A percentile compares a stretch with the other conserved stretches of the same genome.
These are phyloP conservation scores for Diplosoma virens DNA, from an alignment of 23 tunicate species.

Conservation along the genomic window DNA sequence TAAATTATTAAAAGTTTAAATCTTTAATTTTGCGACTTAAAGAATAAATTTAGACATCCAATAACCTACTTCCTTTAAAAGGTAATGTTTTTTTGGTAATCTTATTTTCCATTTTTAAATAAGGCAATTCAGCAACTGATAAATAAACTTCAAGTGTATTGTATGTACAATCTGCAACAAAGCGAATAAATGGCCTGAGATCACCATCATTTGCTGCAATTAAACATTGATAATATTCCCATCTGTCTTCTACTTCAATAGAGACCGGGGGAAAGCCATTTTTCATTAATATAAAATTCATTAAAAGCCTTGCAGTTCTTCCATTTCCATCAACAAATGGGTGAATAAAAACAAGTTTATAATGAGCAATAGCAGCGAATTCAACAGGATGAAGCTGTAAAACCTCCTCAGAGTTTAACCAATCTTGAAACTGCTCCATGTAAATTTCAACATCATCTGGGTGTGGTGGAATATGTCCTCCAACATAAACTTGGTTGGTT, in stretches of 20 bases:
- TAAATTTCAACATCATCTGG: conserved; percentile 66
- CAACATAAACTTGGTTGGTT: conserved; percentile 84
- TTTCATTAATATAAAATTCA: conserved; percentile 92
- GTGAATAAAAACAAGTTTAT: conserved; percentile 84
- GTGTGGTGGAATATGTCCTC: conserved; percentile 89
- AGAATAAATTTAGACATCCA: too few relatives aligned
- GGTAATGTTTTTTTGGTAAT: too few relatives aligned
- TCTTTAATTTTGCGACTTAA: too few relatives aligned
- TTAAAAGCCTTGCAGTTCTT: conserved; percentile 82
- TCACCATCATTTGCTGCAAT: conserved; percentile 87
- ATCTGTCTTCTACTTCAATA: conserved; percentile 72
- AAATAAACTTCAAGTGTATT: conserved; percentile 74
- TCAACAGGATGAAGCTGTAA: conserved; percentile 79
- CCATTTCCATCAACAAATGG: conserved; percentile 99
- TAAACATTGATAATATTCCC: conserved; percentile 83
- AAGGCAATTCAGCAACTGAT: conserved; percentile 66
- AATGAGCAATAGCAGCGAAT: conserved; percentile 92
- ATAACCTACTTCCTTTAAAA: too few relatives aligned
- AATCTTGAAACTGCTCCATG: conserved; percentile 87
- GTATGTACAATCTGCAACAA: conserved; percentile 72
- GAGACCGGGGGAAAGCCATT: conserved; percentile 92
- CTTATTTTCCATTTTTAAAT: conserved; percentile 31
- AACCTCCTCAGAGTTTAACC: conserved; percentile 67
- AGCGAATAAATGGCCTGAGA: conserved; percentile 79
- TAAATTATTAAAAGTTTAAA: too few relatives aligned